These are phyloP conservation scores for Silurus glanis DNA, from an alignment of 2,113 vertebrate genomes.

Conservation along the genomic window DNA sequence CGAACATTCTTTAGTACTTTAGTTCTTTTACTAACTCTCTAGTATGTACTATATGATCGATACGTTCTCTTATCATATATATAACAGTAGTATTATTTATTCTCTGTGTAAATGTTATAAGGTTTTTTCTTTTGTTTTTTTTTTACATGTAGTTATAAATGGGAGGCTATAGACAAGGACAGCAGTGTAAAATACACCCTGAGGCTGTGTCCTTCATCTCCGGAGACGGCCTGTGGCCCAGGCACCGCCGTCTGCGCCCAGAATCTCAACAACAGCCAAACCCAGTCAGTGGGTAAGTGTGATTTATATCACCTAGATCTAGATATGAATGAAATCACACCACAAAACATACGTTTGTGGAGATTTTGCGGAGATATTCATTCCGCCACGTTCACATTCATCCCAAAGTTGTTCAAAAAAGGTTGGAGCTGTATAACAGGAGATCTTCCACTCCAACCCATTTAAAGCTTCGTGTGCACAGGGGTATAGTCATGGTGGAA, in stretches of 20 bases:
- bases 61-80: neutral
- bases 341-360: neutral
- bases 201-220: slow-evolving; percentile 75
- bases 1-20: too few relatives aligned
- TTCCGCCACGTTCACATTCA: too few relatives aligned
- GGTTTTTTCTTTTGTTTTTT: neutral
- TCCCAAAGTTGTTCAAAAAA: too few relatives aligned
- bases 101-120: neutral
- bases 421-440: too few relatives aligned
- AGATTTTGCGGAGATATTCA: too few relatives aligned
- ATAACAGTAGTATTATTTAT: neutral
- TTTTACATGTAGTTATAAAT: slow-evolving; percentile 76
- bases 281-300: slow-evolving; percentile 83
- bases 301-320: neutral
- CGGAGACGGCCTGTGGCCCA: slow-evolving; percentile 64
- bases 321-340: neutral
- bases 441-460: too few relatives aligned
- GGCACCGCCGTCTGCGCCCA: slow-evolving; percentile 76
- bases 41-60: neutral
- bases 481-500: too few relatives aligned
- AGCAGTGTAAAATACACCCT: slow-evolving; percentile 79
- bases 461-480: too few relatives aligned
- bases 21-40: too few relatives aligned
- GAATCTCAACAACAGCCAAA: slow-evolving; percentile 27
- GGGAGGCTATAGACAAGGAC: slow-evolving; percentile 85